Percentiles rank a stretch among this genome's conserved stretches.
Evolutionary conservation across 2,888 invertebrate species (phyloP).

Genomic region (Standfussiana lucernea): DNA sequence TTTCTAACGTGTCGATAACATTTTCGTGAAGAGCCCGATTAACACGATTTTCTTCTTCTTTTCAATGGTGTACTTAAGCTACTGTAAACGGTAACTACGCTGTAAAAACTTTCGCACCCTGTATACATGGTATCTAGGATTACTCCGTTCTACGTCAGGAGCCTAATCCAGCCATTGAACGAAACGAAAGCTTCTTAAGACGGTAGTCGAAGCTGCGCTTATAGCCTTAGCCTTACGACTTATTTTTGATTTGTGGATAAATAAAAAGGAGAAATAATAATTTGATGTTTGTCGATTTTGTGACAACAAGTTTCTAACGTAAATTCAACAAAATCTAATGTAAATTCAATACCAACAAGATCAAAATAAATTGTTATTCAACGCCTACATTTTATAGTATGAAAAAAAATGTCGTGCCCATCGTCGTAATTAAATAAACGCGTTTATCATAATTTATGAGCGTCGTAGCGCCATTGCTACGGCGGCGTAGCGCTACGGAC

Average conservation of each 20-base stretch:
- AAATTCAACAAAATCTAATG: conserved; percentile 32
- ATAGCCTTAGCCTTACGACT: conserved; percentile 6
- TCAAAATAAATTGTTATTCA: conserved; percentile 62
- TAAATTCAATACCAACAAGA: conserved; percentile 59
- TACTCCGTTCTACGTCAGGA: conserved; percentile 31
- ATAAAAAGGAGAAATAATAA: neutral
- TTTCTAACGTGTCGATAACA: conserved; percentile 1
- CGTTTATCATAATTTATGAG: conserved; percentile 77
- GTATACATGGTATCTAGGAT: conserved; percentile 20
- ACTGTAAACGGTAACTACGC: conserved; percentile 10
- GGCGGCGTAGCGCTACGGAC: conserved; percentile 69
- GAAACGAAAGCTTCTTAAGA: conserved; percentile 26
- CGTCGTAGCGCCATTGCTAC: conserved; percentile 70
- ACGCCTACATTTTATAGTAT: conserved; percentile 35
- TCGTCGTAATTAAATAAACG: conserved; percentile 76
- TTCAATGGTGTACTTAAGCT: conserved; percentile 11
- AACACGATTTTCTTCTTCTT: conserved; percentile 20
- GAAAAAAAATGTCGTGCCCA: conserved; percentile 62
- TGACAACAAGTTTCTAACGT: neutral
- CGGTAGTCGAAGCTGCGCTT: neutral
- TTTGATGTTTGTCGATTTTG: neutral
- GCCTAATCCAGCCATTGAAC: conserved; percentile 49
- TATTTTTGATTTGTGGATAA: neutral
- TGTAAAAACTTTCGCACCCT: conserved; percentile 37
- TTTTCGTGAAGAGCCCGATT: conserved; percentile 15